These are phyloP conservation scores for Drosophila jambulina DNA, from an alignment of 1,140 invertebrate species.

Conservation along the genomic window DNA sequence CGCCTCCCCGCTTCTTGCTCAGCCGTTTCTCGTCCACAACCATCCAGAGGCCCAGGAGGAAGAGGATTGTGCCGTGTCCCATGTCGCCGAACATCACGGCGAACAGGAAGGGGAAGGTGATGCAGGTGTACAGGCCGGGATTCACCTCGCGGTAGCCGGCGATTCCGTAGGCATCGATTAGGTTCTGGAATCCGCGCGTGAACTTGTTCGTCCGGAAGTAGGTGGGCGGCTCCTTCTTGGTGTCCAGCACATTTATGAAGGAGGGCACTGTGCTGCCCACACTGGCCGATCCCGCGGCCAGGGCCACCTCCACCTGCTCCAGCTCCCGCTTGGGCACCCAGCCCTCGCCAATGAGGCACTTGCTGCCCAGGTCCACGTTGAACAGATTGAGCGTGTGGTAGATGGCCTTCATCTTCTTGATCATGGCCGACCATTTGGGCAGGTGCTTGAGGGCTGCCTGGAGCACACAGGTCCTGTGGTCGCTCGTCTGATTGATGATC, in stretches of 20 bases:
- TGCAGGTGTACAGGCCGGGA: constrained; percentile 90
- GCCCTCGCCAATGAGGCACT: constrained; percentile 97
- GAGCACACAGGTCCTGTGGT: constrained; percentile 97
- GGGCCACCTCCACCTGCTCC: constrained; percentile 93
- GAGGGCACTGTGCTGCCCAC: constrained; percentile 96
- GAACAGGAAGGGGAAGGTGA: constrained; percentile 91
- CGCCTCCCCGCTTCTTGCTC: constrained; percentile 88
- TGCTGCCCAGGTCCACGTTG: constrained; percentile 95
- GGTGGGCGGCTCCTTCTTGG: constrained; percentile 90
- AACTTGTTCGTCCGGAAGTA: constrained; percentile 93
- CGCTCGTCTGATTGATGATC: constrained; percentile 97
- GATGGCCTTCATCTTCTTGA: constrained; percentile 94
- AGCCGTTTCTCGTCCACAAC: constrained; percentile 90
- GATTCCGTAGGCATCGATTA: constrained; percentile 94
- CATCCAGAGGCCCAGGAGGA: constrained; percentile 87
- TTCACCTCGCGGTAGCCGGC: constrained; percentile 91
- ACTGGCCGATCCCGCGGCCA: constrained; percentile 95
- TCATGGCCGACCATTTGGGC: constrained; percentile 96
- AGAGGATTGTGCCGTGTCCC: constrained; percentile 90
- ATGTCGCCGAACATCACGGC: constrained; percentile 92
- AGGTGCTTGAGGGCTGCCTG: constrained; percentile 96
- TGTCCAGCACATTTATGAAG: constrained; percentile 94
- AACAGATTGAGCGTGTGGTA: constrained; percentile 95
- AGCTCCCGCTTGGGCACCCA: constrained; percentile 96
- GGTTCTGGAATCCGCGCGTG: constrained; percentile 91